Percentiles rank a stretch among this genome's conserved stretches.
Evolutionary conservation across 1,140 invertebrate species (phyloP).

Genomic region (Rhizoglyphus robini): DNA sequence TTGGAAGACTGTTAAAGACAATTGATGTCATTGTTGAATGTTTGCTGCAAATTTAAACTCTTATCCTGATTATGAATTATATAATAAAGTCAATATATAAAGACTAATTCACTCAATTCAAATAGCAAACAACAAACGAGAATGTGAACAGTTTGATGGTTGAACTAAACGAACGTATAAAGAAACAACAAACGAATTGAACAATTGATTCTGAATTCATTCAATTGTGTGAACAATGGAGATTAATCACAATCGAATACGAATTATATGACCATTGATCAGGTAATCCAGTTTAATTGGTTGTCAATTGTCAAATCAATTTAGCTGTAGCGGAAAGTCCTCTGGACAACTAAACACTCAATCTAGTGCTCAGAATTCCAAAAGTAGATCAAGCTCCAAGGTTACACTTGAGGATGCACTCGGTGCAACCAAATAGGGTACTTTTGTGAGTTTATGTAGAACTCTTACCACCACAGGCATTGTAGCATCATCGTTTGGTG

Average conservation of each 20-base stretch:
- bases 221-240: not conserved
- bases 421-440: not conserved
- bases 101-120: too few species aligned
- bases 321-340: too few species aligned
- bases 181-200: slow-evolving; percentile 19
- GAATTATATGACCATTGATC: not conserved
- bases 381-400: too few species aligned
- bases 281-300: not conserved
- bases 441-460: not conserved
- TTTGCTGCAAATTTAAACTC: too few species aligned
- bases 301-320: not conserved
- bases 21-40: too few species aligned
- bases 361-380: not conserved
- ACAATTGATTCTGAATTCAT: slow-evolving; percentile 12
- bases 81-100: too few species aligned
- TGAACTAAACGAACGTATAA: not conserved
- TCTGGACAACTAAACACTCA: not conserved
- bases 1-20: too few species aligned
- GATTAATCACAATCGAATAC: not conserved
- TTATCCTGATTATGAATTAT: too few species aligned
- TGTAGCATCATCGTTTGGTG: not conserved
- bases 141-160: too few species aligned
- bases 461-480: not conserved
- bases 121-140: too few species aligned
- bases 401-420: not conserved